phyloP scores from a whole-genome alignment of 35 echinoderm and acorn worm species.

The Lytechinus pictus region DNA sequence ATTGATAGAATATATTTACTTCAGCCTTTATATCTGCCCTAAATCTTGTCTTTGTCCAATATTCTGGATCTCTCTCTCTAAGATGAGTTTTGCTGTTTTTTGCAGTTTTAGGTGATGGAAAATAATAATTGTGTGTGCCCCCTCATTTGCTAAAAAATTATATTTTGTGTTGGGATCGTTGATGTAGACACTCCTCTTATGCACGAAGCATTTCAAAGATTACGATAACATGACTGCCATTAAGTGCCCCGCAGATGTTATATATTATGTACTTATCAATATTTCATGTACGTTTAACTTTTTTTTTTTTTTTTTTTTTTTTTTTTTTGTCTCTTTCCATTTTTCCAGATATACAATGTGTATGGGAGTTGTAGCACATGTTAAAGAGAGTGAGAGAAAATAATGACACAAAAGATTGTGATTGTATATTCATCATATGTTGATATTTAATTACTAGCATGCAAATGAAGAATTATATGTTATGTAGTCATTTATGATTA shows the following conservation, averaged over 20 bases:
- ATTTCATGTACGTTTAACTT: conserved; percentile 3
- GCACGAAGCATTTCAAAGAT: not conserved
- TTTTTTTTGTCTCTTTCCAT: not conserved
- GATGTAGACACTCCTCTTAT: not conserved
- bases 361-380: conserved; percentile 1
- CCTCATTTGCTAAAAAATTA: not conserved
- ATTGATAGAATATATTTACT: not conserved
- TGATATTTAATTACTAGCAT: conserved; percentile 56
- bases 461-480: conserved; percentile 50
- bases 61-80: not conserved
- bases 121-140: not conserved
- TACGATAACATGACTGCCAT: conserved; percentile 22
- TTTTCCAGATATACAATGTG: conserved; percentile 17
- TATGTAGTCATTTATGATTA: conserved; percentile 49
- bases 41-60: not conserved
- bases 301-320: not conserved
- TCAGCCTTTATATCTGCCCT: not conserved
- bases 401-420: not conserved
- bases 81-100: not conserved
- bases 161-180: not conserved
- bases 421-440: conserved; percentile 54
- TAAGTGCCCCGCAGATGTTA: conserved; percentile 43
- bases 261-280: not conserved
- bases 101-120: conserved; percentile 9
- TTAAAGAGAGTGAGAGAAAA: not conserved